Percentiles rank a stretch among this genome's conserved stretches.
These are phyloP conservation scores for Nothobranchius kuhntae DNA, from an alignment of 2,113 vertebrate genomes.

Conservation along the genomic window DNA sequence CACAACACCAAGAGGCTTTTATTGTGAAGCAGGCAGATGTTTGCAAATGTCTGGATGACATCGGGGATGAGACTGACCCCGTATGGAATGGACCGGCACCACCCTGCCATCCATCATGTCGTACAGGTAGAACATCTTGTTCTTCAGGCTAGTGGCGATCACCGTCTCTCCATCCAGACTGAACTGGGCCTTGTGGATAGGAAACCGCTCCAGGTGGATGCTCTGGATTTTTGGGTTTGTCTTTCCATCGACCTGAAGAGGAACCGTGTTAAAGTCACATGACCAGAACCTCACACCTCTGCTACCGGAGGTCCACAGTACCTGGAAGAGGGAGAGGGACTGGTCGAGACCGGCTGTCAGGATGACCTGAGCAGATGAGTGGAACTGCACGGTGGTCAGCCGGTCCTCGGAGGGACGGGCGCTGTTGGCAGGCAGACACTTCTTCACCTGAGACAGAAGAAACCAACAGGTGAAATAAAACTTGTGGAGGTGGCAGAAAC, in stretches of 20 bases:
- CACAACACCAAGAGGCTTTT: background rate
- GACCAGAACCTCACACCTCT: background rate
- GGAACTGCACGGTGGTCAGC: slow-evolving; percentile 90
- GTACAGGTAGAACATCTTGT: slow-evolving; percentile 92
- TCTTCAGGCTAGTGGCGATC: slow-evolving; percentile 87
- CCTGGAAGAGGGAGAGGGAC: slow-evolving; percentile 92
- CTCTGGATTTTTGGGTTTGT: slow-evolving; percentile 94
- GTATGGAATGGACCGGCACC: slow-evolving; percentile 81
- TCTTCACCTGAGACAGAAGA: slow-evolving; percentile 81
- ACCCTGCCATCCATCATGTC: slow-evolving; percentile 93
- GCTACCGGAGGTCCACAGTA: slow-evolving; percentile 30
- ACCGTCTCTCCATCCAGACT: slow-evolving; percentile 86
- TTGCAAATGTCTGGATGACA: background rate
- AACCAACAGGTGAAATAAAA: background rate
- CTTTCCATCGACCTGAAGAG: slow-evolving; percentile 89
- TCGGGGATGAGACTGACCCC: slow-evolving; percentile 77
- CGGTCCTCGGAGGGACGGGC: slow-evolving; percentile 76
- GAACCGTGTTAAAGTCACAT: background rate
- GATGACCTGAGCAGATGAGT: slow-evolving; percentile 89
- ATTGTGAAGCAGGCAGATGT: background rate
- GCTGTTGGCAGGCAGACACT: slow-evolving; percentile 85
- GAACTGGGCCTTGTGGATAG: slow-evolving; percentile 87
- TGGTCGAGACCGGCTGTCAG: slow-evolving; percentile 89
- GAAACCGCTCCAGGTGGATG: slow-evolving; percentile 90
- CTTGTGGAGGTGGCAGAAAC: too few species aligned